Evolutionary conservation across 2,113 vertebrate species (phyloP).

Genomic region (Fregetta grallaria): DNA sequence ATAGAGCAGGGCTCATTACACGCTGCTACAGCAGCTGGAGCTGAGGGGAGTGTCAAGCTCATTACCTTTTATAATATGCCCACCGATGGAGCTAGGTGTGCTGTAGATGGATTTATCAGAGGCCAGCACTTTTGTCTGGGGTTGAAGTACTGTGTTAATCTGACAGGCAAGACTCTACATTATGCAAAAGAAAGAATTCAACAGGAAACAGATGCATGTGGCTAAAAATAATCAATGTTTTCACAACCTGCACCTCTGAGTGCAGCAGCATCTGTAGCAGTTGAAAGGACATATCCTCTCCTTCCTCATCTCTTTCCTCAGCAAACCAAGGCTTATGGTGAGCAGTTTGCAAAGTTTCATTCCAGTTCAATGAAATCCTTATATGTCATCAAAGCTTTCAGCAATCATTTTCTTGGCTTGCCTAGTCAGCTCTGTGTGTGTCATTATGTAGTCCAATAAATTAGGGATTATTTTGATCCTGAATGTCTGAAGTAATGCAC

Average conservation of each 20-base stretch:
- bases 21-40: slow-evolving; percentile 54
- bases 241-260: background rate
- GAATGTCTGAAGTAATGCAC: background rate
- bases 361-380: background rate
- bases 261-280: background rate
- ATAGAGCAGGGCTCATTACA: slow-evolving; percentile 44
- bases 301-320: background rate
- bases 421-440: background rate
- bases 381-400: background rate
- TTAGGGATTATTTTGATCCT: background rate
- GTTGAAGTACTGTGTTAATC: background rate
- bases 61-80: slow-evolving; percentile 40
- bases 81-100: slow-evolving; percentile 57
- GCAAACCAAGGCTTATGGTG: background rate
- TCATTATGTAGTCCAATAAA: background rate
- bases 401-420: background rate
- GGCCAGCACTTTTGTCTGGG: slow-evolving; percentile 28
- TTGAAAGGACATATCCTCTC: background rate
- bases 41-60: slow-evolving; percentile 29
- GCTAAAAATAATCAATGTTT: slow-evolving; percentile 9
- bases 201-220: background rate
- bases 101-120: slow-evolving; percentile 32
- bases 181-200: slow-evolving; percentile 27
- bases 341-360: background rate
- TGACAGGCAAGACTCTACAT: slow-evolving; percentile 22